Base-by-base conservation (phyloP, 2,888 invertebrate genomes). In the Athetis lepigone region DNA sequence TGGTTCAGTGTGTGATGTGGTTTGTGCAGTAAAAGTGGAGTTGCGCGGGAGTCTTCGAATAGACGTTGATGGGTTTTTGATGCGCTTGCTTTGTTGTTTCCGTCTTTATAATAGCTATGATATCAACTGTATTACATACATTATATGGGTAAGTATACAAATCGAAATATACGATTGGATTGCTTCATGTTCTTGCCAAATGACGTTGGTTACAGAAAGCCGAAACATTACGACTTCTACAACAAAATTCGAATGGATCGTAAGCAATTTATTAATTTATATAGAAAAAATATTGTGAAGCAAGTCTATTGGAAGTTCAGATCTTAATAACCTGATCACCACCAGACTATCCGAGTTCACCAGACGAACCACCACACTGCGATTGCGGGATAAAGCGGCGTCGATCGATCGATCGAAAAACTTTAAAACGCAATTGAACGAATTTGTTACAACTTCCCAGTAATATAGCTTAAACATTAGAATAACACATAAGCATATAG, bases 21-120 rank as follows among this genome's bases (percentile, higher is more conserved):
- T 65, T 45, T 29, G 55, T 16, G 56, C 33, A 51, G 52, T 75
- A 72, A 67, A 70, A 61, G 60, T 58, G 25, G 25, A 37, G 51
- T 63, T 75, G 58, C 61, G 59, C 68, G 16, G 60, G 58, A 73
- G 57, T 78, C 46, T 70, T 52, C 58, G 51, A 63, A 52, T 68
- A 64, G 57, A 46, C 27, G n/a, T 58, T 70, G 62, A 75, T 75
- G 60, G 59, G 50, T 69, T 69, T 75, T 75, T 75, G 62, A 68
- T 78, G 63, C 58, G 54, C 19, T 55, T 70, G 55, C 19, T 42
- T 54, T 25, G 39, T 45, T 42, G 42, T 59, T 74, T 70, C 59
- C 59, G 55, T 25, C 60, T 59, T 70, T 66, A 59, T 63, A 75
- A 66, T 57, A 47, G 46, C 40, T 69, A 2, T 49, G 60, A 61